Evolutionary conservation across 2,113 vertebrate species (phyloP).

Genomic region (Pteropus alecto): DNA sequence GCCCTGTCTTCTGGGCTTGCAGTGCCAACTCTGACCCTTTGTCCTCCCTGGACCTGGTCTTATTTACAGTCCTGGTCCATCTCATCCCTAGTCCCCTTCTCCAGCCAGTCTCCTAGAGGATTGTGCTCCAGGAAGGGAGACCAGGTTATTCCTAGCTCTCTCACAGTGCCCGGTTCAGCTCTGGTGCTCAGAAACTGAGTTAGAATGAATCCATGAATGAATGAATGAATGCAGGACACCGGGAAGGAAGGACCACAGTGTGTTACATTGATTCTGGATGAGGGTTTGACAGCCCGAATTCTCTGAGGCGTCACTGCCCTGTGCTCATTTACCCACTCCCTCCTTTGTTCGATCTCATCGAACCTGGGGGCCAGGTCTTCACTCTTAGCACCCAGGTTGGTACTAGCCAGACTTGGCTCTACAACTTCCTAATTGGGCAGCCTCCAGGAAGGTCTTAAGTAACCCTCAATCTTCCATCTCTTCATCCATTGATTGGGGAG

Average conservation of each 20-base stretch:
- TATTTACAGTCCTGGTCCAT: neutral
- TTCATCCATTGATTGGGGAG: neutral
- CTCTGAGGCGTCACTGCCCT: neutral
- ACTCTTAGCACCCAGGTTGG: neutral
- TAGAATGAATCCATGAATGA: neutral
- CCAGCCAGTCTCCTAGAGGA: neutral
- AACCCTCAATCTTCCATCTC: neutral
- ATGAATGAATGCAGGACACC: neutral
- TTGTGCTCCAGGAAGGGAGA: neutral
- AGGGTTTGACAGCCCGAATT: neutral
- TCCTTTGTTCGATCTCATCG: neutral
- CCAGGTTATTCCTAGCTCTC: neutral
- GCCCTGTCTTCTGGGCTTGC: neutral
- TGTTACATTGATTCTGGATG: neutral
- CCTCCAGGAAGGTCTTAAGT: neutral
- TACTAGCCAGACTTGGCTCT: neutral
- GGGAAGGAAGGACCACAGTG: neutral
- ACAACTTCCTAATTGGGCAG: neutral
- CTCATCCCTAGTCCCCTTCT: neutral
- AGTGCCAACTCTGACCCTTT: neutral
- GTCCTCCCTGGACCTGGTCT: neutral
- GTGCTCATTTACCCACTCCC: neutral
- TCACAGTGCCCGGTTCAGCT: neutral
- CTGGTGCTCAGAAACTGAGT: neutral
- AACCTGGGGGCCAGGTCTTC: accelerated